Conservation (phyloP, 2,113 vertebrate species). For the Chiloscyllium plagiosum region DNA sequence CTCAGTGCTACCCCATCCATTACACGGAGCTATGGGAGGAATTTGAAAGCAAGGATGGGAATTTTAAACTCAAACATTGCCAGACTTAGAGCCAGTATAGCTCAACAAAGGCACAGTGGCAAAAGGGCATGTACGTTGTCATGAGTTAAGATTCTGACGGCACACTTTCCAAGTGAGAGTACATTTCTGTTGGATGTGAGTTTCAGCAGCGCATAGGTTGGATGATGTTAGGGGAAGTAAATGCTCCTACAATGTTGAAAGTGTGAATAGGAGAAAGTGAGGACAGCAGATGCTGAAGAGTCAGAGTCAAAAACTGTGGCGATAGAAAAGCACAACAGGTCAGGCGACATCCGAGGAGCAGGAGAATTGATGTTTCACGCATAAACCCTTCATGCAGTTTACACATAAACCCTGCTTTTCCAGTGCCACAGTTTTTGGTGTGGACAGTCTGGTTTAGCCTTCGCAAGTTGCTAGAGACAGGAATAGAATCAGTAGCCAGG, state of each 20-base stretch:
- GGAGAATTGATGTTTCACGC: no score
- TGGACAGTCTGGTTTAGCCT: no score
- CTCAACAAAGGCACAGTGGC: background rate
- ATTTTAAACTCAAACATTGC: background rate
- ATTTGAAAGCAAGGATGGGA: background rate
- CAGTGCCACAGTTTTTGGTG: no score
- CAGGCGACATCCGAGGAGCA: no score
- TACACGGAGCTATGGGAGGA: background rate
- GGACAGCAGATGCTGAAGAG: no score
- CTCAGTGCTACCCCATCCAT: background rate
- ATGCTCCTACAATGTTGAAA: background rate
- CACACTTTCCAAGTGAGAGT: background rate
- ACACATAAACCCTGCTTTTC: no score
- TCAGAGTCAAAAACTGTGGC: no score
- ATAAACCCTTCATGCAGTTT: no score
- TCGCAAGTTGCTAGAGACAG: no score
- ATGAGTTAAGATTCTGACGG: background rate
- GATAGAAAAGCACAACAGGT: no score
- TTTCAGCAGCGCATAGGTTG: background rate
- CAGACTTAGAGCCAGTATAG: background rate
- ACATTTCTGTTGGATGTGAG: background rate
- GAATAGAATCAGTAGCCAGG: no score
- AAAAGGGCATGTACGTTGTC: background rate
- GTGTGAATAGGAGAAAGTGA: no score
- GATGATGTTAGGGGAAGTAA: background rate